Evolutionary conservation across 1,140 invertebrate genomes (phyloP).

Genomic region (Antheraea mylitta): DNA sequence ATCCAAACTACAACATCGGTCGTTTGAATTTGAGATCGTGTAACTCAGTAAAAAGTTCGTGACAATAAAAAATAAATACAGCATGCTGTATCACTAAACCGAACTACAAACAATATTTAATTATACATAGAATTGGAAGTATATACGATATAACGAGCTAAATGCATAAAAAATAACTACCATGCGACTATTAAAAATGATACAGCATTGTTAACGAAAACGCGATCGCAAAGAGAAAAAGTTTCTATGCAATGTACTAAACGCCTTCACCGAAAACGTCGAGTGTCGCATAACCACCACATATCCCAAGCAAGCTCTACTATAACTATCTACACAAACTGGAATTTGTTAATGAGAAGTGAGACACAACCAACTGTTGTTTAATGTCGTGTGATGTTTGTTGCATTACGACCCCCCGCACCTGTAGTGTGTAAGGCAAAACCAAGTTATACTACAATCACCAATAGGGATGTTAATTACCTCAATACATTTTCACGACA

Average conservation of each 20-base stretch:
- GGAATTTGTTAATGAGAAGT: slow-evolving; percentile 40
- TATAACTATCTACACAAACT: slow-evolving; percentile 39
- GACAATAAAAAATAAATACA: slow-evolving; percentile 5
- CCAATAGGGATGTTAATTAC: slow-evolving; percentile 76
- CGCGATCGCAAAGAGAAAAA: slow-evolving; percentile 1
- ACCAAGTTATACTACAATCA: slow-evolving; percentile 67
- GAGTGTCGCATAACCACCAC: slow-evolving; percentile 40
- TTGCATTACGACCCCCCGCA: slow-evolving; percentile 27
- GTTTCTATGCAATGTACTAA: slow-evolving; percentile 15
- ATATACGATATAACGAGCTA: not conserved
- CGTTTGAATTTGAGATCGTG: not conserved
- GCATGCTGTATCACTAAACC: slow-evolving; percentile 8
- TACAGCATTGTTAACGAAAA: not conserved
- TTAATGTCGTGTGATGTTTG: slow-evolving; percentile 13
- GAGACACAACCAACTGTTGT: slow-evolving; percentile 26
- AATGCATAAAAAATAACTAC: not conserved
- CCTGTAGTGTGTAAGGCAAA: slow-evolving; percentile 52
- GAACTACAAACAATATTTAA: not conserved
- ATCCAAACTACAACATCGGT: not conserved
- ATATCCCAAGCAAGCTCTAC: slow-evolving; percentile 64
- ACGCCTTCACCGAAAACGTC: slow-evolving; percentile 48
- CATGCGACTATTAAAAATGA: slow-evolving; percentile 7
- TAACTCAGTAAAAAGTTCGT: not conserved
- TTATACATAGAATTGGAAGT: not conserved
- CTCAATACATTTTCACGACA: slow-evolving; percentile 77